These are phyloP conservation scores for Cantharis rufa DNA, from an alignment of 2,888 invertebrate species.

Conservation along the genomic window DNA sequence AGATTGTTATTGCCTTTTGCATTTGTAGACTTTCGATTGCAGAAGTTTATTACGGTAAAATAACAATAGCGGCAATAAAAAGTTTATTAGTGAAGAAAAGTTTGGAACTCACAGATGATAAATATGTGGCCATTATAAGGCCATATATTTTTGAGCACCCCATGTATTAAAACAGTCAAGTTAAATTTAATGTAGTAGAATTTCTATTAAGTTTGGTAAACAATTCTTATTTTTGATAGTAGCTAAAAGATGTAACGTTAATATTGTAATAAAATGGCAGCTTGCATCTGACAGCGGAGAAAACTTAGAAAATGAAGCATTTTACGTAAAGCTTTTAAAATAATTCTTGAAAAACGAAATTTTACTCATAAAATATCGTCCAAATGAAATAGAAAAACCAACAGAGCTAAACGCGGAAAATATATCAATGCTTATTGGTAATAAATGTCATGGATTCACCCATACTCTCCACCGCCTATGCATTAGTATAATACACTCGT, in stretches of 20 bases:
- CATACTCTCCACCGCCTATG: conserved; percentile 42
- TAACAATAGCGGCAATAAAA: not conserved
- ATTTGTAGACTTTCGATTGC: not conserved
- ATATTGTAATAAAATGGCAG: not conserved
- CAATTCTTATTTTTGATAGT: not conserved
- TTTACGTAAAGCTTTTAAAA: conserved; percentile 25
- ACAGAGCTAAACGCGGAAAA: conserved; percentile 39
- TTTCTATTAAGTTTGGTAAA: not conserved
- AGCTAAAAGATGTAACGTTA: conserved; percentile 1
- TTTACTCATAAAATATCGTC: conserved; percentile 25
- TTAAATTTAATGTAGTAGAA: not conserved
- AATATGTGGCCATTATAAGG: not conserved
- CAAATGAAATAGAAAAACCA: conserved; percentile 32
- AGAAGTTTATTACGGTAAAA: not conserved
- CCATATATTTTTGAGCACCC: not conserved
- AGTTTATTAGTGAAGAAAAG: not conserved
- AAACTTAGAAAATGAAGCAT: conserved; percentile 9
- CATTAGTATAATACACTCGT: conserved; percentile 52
- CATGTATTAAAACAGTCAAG: not conserved
- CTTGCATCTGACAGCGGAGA: conserved; percentile 1
- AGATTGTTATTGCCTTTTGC: not conserved
- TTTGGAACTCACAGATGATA: not conserved
- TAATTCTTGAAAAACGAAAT: conserved; percentile 26
- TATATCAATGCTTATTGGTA: conserved; percentile 52
- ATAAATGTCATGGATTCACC: conserved; percentile 49